These are phyloP conservation scores for Eremobia ochroleuca DNA, from an alignment of 2,888 invertebrate species.

Conservation along the genomic window DNA sequence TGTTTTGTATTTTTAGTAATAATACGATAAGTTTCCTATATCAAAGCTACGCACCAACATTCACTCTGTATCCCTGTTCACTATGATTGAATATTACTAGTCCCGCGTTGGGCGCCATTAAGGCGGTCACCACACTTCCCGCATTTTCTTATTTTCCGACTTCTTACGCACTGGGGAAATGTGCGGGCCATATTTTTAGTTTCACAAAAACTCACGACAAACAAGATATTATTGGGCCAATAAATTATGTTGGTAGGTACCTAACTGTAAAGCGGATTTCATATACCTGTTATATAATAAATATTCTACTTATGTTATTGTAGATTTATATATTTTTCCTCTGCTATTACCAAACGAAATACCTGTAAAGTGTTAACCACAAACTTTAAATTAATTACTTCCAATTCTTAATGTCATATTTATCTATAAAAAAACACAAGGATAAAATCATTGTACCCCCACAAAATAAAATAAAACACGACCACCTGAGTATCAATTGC, in stretches of 20 bases:
- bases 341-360: neutral
- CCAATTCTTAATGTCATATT: neutral
- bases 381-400: neutral
- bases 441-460: neutral
- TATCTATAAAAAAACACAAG: neutral
- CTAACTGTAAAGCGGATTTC: slow-evolving; percentile 1
- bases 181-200: slow-evolving; percentile 47
- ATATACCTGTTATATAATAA: slow-evolving; percentile 9
- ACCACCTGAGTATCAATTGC: slow-evolving; percentile 28
- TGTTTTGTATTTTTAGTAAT: neutral
- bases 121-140: slow-evolving; percentile 34
- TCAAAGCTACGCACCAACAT: slow-evolving; percentile 8
- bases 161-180: slow-evolving; percentile 51
- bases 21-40: neutral
- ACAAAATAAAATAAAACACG: slow-evolving; percentile 7
- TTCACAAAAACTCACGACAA: slow-evolving; percentile 50
- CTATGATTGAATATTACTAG: slow-evolving; percentile 48
- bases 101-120: slow-evolving; percentile 59
- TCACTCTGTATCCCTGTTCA: slow-evolving; percentile 28
- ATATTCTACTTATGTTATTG: neutral
- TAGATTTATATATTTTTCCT: neutral
- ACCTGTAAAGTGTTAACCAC: neutral
- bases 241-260: slow-evolving; percentile 12
- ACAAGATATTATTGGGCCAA: slow-evolving; percentile 49
- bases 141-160: slow-evolving; percentile 57